A percentile compares a stretch with the other conserved stretches of the same genome.
Conservation (phyloP, 2,888 invertebrate genomes). For the Drosophila diplacantha region DNA sequence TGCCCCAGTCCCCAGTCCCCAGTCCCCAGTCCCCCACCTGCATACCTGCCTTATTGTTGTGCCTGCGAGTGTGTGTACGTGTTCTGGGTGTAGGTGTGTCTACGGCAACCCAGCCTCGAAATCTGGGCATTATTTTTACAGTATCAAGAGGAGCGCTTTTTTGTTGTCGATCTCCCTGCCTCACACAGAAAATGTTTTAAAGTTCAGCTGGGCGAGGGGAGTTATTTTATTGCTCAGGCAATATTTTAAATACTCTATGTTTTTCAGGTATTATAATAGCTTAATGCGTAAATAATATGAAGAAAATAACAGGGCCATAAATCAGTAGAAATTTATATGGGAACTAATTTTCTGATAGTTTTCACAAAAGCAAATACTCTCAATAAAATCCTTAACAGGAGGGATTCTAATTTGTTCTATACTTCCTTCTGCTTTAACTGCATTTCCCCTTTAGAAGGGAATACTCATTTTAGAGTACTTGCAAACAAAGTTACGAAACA, state of each 20-base stretch:
- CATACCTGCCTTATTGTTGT: conserved; percentile 63
- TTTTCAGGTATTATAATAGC: background rate
- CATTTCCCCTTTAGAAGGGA: background rate
- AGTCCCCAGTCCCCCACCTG: conserved; percentile 19
- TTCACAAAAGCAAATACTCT: background rate
- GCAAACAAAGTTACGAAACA: conserved; percentile 28
- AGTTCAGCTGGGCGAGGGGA: background rate
- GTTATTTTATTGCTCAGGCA: background rate
- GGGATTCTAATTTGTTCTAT: accelerated
- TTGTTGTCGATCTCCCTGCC: conserved; percentile 3
- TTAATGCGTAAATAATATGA: background rate
- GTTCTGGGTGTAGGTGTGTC: conserved; percentile 63
- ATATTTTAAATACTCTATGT: conserved; percentile 1
- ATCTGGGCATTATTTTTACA: conserved; percentile 15
- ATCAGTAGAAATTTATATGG: background rate
- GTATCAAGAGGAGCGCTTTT: conserved; percentile 3
- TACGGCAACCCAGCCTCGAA: conserved; percentile 42
- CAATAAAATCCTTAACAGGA: background rate
- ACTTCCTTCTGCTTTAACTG: background rate
- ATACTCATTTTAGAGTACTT: conserved; percentile 13
- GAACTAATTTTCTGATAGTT: background rate
- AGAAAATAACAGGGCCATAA: background rate
- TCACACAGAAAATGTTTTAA: conserved; percentile 41
- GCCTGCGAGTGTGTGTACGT: conserved; percentile 33
- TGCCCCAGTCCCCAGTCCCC: background rate